Conservation (phyloP, 2,888 invertebrate species). For the Saturnia japonica region DNA sequence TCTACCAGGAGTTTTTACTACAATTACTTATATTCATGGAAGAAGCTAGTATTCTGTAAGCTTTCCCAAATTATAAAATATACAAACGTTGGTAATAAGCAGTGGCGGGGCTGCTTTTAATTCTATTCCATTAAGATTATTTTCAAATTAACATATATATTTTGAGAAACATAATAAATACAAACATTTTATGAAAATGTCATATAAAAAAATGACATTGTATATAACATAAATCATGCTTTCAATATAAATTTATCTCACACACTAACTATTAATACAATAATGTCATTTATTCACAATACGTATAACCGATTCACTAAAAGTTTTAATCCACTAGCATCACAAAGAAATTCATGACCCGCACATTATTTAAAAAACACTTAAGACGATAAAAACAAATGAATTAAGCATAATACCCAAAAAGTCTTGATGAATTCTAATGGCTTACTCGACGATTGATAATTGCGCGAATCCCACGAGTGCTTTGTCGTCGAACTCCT, state of each 20-base stretch:
- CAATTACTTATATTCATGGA: background rate
- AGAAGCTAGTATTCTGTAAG: background rate
- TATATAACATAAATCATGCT: background rate
- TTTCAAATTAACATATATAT: background rate
- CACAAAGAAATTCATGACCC: background rate
- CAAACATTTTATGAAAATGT: background rate
- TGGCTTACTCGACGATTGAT: constrained; percentile 90
- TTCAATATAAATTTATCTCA: background rate
- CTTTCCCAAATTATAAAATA: background rate
- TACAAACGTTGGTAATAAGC: background rate
- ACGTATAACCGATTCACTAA: background rate
- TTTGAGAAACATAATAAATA: background rate
- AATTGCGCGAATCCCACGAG: constrained; percentile 98
- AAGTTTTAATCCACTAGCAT: background rate
- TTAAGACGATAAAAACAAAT: background rate
- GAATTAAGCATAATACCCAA: background rate
- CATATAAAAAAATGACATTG: too few relatives aligned
- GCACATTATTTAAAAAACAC: background rate
- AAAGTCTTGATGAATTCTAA: background rate
- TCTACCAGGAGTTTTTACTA: background rate
- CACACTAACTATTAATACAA: background rate
- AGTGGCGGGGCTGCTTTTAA: background rate
- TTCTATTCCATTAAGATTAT: background rate
- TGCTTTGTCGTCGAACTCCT: constrained; percentile 95
- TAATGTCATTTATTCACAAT: background rate